Conservation (phyloP, 2,113 vertebrate species). For the Ranitomeya variabilis region DNA sequence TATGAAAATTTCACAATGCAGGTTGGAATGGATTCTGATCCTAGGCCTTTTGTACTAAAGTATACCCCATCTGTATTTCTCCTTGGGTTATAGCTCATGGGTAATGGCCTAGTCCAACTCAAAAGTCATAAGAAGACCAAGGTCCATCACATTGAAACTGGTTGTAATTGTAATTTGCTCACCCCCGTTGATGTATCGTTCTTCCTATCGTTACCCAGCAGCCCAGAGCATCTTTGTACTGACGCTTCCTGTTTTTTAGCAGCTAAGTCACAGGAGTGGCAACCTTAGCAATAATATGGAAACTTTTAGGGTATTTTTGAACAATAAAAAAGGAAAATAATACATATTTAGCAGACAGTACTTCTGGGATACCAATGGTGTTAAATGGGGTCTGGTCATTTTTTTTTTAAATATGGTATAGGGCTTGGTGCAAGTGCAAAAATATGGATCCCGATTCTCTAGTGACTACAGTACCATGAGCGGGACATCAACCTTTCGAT, state of each 20-base stretch:
- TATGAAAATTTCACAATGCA: neutral
- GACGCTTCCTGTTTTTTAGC: neutral
- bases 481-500: neutral
- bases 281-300: slow-evolving; percentile 34
- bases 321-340: neutral
- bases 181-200: neutral
- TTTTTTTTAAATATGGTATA: neutral
- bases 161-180: neutral
- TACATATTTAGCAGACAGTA: neutral
- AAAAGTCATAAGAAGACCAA: neutral
- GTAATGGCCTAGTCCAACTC: neutral
- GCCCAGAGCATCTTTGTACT: neutral
- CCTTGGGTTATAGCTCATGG: neutral
- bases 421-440: neutral
- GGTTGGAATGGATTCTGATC: neutral
- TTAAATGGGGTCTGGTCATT: neutral
- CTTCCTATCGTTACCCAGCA: neutral
- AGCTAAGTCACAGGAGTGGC: slow-evolving; percentile 9
- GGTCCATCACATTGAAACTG: neutral
- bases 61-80: neutral
- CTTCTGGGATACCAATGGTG: neutral
- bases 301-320: neutral
- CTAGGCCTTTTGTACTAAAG: neutral
- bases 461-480: neutral
- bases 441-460: neutral